Conservation (phyloP, 2,888 invertebrate species). For the Hoplodrina ambigua region DNA sequence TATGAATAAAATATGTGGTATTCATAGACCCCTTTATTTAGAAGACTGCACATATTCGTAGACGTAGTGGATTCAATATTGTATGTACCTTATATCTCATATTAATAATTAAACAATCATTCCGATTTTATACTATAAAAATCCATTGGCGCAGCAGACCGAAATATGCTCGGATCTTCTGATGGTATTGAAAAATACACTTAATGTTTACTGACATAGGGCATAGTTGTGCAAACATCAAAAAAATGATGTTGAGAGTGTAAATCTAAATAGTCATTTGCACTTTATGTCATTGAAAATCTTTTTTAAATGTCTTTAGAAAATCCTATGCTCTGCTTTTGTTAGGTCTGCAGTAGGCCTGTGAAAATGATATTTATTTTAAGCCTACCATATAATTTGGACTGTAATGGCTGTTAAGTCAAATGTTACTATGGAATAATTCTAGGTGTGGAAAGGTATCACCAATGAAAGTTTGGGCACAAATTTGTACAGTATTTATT, state of each 20-base stretch:
- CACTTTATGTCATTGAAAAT: background rate
- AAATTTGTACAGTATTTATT: conserved; percentile 68
- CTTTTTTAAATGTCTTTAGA: conserved; percentile 1
- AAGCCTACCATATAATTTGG: conserved; percentile 3
- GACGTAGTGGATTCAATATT: conserved; percentile 41
- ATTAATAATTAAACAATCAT: conserved; percentile 31
- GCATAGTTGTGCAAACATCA: background rate
- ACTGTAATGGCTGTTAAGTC: conserved; percentile 5
- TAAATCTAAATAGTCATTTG: background rate
- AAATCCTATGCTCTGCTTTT: background rate
- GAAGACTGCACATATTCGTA: conserved; percentile 50
- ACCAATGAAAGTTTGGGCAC: conserved; percentile 69
- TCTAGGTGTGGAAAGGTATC: conserved; percentile 12
- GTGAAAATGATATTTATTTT: conserved; percentile 19
- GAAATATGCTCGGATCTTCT: background rate
- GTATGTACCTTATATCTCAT: conserved; percentile 4
- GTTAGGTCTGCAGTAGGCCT: background rate
- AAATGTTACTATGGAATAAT: conserved; percentile 8
- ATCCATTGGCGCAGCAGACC: background rate
- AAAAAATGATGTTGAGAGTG: background rate
- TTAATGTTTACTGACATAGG: background rate
- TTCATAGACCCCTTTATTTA: conserved; percentile 31
- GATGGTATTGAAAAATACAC: background rate
- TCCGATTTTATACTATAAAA: conserved; percentile 23
- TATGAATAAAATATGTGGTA: conserved; percentile 22